Evolutionary conservation across 2,113 vertebrate genomes (phyloP), one percentile per base, ranked within the genome.

Genomic region (Tyrannus savana): DNA sequence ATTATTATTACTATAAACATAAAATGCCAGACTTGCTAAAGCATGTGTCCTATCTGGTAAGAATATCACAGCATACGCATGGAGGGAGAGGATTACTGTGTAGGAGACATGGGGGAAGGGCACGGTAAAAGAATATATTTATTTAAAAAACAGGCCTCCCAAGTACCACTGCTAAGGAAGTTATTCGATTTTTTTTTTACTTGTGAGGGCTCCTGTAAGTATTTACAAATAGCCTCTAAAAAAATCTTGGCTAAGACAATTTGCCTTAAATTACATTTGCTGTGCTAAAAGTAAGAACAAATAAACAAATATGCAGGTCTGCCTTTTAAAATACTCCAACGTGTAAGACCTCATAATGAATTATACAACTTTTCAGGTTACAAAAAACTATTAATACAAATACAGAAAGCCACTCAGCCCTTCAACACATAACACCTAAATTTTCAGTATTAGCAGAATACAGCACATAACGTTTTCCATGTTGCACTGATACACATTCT

Each of bases 101-200:
- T 33, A 79, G 74, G 31, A 91, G 67, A 78, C 39, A 35, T 52
- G 69, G 62, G 69, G 87, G 84, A 89, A 94, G 87, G 87, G 78
- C 50, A 16, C 12, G 3, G 50, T 16, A 52, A 52, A 28, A 52
- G 50, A 52, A 52, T 52, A 24, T 1, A 14, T 78, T 91, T 50
- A 81, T 50, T 6, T 3, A 33, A 58, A 60, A 62, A 37, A 1
- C 15, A 78, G 12, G 23, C n/a, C 46, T 80, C 31, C 35, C 37
- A 83, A 58, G 28, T 68, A 80, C 33, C 52, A 59, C 27, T 87
- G 28, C 41, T 64, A 49, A 56, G 37, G 6, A 84, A 52, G 28
- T 14, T 47, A 27, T 17, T 23, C 5, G 1, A 5, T 12, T 63
- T 84, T 41, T 41, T 53, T 69, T 58, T 22, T 0, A 79, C 41